phyloP scores from a whole-genome alignment of 2,888 invertebrate species.

The Eristalis arbustorum region DNA sequence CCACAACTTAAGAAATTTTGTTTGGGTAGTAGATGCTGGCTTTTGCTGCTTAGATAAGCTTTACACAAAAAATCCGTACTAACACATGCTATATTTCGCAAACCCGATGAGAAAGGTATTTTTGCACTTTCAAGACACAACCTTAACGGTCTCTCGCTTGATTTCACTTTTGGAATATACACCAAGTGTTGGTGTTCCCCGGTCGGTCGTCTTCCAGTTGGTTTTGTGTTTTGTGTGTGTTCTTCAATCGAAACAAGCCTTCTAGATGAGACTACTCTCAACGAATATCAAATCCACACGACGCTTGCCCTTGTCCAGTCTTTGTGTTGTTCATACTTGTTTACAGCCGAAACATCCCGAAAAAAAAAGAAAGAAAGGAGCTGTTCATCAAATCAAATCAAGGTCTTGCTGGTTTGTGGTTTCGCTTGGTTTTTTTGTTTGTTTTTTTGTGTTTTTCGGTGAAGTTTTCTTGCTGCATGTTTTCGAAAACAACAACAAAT shows the following conservation, averaged over 20 bases:
- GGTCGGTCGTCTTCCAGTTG: no score
- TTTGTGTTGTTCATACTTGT: background rate
- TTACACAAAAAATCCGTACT: background rate
- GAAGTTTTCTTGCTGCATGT: background rate
- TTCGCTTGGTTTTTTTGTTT: constrained; percentile 17
- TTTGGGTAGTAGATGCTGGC: background rate
- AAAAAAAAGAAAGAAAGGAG: background rate
- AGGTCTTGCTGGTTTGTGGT: background rate
- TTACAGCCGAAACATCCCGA: background rate
- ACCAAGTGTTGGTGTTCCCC: no score
- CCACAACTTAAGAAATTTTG: no score
- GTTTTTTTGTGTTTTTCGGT: constrained; percentile 5
- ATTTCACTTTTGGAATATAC: no score
- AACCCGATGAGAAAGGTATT: background rate
- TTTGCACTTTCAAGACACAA: no score
- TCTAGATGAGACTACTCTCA: no score
- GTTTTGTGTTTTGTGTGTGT: no score
- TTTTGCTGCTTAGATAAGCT: background rate
- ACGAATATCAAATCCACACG: background rate
- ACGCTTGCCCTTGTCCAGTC: background rate
- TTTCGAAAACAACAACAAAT: background rate
- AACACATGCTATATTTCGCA: background rate
- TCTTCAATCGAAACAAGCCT: background rate
- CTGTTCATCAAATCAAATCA: background rate
- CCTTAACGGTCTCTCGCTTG: no score